Conservation (phyloP, 2,113 vertebrate species). For the Elaphurus davidianus region DNA sequence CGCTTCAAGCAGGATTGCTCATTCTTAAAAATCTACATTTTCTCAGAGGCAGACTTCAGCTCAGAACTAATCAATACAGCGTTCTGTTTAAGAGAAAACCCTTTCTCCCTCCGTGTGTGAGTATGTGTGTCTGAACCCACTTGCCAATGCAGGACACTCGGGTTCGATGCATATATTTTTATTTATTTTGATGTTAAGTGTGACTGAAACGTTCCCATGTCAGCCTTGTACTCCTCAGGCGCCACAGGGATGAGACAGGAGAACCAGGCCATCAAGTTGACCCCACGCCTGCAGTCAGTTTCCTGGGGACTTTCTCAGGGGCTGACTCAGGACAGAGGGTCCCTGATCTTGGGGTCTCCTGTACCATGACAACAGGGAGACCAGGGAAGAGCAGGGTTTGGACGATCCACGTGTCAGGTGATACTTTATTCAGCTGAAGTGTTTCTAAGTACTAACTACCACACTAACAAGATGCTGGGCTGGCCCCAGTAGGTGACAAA, state of each 20-base stretch:
- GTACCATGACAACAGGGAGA: not conserved
- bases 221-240: not conserved
- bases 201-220: not conserved
- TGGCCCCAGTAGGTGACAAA: not conserved
- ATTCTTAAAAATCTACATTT: not conserved
- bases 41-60: not conserved
- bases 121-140: fast-evolving
- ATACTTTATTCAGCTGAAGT: not conserved
- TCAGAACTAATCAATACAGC: not conserved
- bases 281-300: too few species aligned
- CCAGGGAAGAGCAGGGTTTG: too few species aligned
- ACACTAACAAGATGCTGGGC: not conserved
- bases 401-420: not conserved
- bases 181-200: not conserved
- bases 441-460: not conserved
- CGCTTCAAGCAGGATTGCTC: not conserved
- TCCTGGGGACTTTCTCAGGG: not conserved
- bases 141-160: not conserved
- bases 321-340: not conserved
- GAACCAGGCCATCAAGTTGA: not conserved
- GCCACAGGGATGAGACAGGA: not conserved
- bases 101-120: too few species aligned
- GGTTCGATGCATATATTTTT: not conserved
- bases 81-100: not conserved
- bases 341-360: not conserved